Evolutionary conservation across 64 coral and sea anemone species (phyloP), one percentile per base, ranked within the genome.

Genomic region (Pocillopora verrucosa): DNA sequence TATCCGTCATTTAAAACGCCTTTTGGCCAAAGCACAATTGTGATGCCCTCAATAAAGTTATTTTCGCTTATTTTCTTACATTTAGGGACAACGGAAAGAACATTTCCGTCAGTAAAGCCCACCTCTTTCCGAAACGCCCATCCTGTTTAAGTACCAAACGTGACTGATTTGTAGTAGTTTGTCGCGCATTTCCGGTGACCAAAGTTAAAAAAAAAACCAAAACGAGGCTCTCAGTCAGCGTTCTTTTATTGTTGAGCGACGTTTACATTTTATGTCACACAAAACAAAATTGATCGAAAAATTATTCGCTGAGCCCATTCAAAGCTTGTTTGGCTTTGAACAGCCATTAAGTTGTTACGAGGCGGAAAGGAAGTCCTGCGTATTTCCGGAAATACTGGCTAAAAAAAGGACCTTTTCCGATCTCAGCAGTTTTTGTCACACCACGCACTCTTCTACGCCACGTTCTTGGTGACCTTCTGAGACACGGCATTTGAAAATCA

Each of bases 321-420:
- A 5, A 26, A 57, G 38, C 13, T 72, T 72, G 10, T 67, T 83
- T 1, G 25, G 20, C 34, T 60, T 37, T 68, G 0, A 26, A 22
- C 3, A 65, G 9, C 63, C 19, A 25, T 25, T 36, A 57, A 3
- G 15, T 38, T 41, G 65, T 67, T 2, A 45, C 3, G 30, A 59
- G 16, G 35, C 60, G 65, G 25, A 72, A 85, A 85, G 82, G 82
- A 72, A 85, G 72, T 85, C 82, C 65, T 58, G 63, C 64, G 64
- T 56, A 85, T 20, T 37, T 85, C 35, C 61, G 2, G 20, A 17
- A 56, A 16, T 36, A 17, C 36, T 77, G 37, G 30, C 30, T 37
- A 9, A 77, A 77, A 77, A 16, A 5, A 56, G 5, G 11, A 41
- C 4, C 17, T 36, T 38, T 85, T 85, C 82, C 82, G 82, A 63